Evolutionary conservation across 2,888 invertebrate genomes (phyloP), one percentile per base, ranked within the genome.

Genomic region (Tromatobia lineatoria): DNA sequence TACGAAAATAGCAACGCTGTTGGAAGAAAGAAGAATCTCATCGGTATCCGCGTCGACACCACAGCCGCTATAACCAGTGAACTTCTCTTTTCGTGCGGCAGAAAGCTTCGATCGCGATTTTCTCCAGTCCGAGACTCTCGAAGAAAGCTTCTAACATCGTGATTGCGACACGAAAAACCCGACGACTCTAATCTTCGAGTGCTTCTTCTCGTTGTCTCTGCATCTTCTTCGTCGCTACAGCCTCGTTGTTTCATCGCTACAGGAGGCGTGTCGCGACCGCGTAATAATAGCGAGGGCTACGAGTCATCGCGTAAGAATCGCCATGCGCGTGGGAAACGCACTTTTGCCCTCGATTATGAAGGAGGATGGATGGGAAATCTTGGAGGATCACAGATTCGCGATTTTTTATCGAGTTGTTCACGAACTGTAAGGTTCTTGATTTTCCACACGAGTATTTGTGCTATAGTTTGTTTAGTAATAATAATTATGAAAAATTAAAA

Each of bases 1-100:
- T 91, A 91, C 91, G 84, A 91, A 93, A 93, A 93, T 93, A 93
- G 91, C 90, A 88, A 85, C 85, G 90, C 89, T 80, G 88, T 87
- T 38, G 90, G 89, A 91, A 90, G 87, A 87, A 87, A 88, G 87
- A 87, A 87, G 87, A 88, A 85, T 83, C 73, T 83, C 86, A 81
- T 85, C 86, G 84, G 86, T 80, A 86, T 87, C 76, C 86, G 82
- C 84, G 81, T 75, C 76, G 76, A 75, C 64, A 71, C 69, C 54
- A 79, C 70, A 15, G 13, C 54, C 57, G 23, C 57, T 15, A 13
- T 25, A 11, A 25, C 11, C 57, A 13, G 11, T 54, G 38, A 38
- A 18, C 20, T 69, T 50, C 29, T 23, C 38, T 54, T 20, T 42
- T 54, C 23, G 23, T 38, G 25, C 42, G 47, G 13, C 25, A 2